Percentiles rank a stretch among this genome's conserved stretches.
Conservation (phyloP, 2,113 vertebrate genomes). For the Dipodomys stephensi region DNA sequence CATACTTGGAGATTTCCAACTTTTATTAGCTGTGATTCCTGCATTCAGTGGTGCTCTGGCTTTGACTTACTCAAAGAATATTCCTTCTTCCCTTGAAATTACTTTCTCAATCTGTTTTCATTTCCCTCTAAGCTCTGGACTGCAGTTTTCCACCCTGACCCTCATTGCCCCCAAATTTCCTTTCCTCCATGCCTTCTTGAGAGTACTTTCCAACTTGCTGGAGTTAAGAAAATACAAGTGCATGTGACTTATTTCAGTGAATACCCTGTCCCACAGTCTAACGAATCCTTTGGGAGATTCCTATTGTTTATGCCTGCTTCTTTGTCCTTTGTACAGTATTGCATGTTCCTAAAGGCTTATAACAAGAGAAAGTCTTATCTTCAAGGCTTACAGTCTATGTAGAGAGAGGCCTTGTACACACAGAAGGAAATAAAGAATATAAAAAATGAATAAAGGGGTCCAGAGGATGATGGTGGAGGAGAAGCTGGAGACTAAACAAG, state of each 20-base stretch:
- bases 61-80: background rate
- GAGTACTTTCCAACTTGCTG: background rate
- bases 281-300: background rate
- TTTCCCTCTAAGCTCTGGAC: background rate
- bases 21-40: background rate
- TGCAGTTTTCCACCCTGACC: background rate
- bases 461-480: too few relatives aligned
- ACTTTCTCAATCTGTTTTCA: background rate
- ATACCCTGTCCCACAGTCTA: background rate
- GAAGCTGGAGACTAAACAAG: too few relatives aligned
- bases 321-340: background rate
- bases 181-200: background rate
- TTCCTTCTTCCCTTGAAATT: background rate
- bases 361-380: background rate
- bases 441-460: too few relatives aligned
- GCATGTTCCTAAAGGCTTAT: background rate
- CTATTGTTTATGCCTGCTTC: rapidly evolving
- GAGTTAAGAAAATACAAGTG: background rate
- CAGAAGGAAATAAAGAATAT: background rate
- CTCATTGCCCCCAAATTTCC: too few relatives aligned
- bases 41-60: background rate
- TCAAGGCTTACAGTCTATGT: background rate
- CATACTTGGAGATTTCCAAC: too few relatives aligned
- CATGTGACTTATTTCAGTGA: background rate
- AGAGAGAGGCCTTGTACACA: background rate